These are phyloP conservation scores for Carapus acus DNA, from an alignment of 2,797 vertebrate genomes.

Conservation along the genomic window DNA sequence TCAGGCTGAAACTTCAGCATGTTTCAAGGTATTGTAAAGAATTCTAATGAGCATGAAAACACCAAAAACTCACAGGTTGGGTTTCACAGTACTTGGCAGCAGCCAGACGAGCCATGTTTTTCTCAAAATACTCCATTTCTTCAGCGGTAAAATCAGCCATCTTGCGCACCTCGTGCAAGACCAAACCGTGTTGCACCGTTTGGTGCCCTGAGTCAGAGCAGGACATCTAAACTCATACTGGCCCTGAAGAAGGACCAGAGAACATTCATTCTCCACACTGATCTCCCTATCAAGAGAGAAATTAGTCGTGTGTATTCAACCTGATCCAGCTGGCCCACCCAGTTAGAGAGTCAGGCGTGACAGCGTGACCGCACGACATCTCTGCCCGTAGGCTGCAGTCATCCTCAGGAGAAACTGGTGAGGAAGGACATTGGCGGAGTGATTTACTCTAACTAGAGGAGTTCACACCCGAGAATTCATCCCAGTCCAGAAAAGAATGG, in stretches of 20 bases:
- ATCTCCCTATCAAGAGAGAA: neutral
- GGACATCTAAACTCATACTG: constrained; percentile 58
- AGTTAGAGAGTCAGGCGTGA: constrained; percentile 62
- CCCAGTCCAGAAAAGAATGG: no score
- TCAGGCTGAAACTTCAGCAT: neutral
- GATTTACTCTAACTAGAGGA: neutral
- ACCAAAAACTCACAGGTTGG: constrained; percentile 33
- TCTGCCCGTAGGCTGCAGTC: constrained; percentile 39
- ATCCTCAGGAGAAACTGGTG: constrained; percentile 41
- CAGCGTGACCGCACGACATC: constrained; percentile 70
- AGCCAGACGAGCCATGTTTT: constrained; percentile 51
- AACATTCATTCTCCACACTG: no score
- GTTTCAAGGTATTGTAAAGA: neutral
- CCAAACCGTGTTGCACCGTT: constrained; percentile 52
- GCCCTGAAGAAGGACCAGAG: constrained; percentile 41
- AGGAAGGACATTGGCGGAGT: no score
- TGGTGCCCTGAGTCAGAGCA: constrained; percentile 37
- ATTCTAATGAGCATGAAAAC: neutral
- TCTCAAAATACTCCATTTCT: constrained; percentile 66
- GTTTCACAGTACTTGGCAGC: constrained; percentile 47
- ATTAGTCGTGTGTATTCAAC: constrained; percentile 21
- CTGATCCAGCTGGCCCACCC: constrained; percentile 49
- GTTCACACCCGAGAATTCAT: neutral
- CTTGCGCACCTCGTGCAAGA: constrained; percentile 63
- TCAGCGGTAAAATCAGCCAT: constrained; percentile 58